Evolutionary conservation across 2,888 invertebrate genomes (phyloP), one percentile per base, ranked within the genome.

Genomic region (Pristionchus mayeri): DNA sequence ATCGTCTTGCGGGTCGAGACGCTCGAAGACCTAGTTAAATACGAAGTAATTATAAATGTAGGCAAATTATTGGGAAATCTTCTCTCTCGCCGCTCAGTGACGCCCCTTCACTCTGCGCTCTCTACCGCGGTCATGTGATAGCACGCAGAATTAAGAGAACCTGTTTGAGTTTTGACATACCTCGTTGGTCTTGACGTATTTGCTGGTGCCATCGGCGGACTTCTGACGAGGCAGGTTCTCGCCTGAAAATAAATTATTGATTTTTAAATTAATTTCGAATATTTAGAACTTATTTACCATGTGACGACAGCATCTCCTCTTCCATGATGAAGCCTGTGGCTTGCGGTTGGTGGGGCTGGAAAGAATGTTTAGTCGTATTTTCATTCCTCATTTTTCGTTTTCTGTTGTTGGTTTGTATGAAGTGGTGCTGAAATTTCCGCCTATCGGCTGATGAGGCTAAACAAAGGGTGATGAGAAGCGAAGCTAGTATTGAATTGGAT

Each of bases 221-320:
- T 44, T 67, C 54, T 81, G 60, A 40, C 52, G 37, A 27, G 37
- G 37, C 50, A 21, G 21, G 44, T 76, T 85, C 37, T 52, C 52
- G 27, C 52, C 71, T 57, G 52, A 6, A 24, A 37, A 30, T 80
- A 44, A n/a, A n/a, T n/a, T n/a, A 37, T 11, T 9, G 18, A 16
- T 13, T 21, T 67, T 37, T 3, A 67, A 21, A 34, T 6, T 67
- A 37, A 37, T 2, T 67, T 67, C 13, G 34, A 11, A 63, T 30
- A 63, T 34, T 4, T 18, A 27, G 27, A 27, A 27, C 21, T 16
- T 37, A 71, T 7, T 71, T 40, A 71, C 88, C 89, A 37, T 90
- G 88, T 24, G 86, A 86, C 63, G 87, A 90, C 85, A 92, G 67
- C 91, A 92, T 92, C 52, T 92, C 92, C 84, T 92, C 92, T 80